Base-by-base conservation (phyloP, 2,113 vertebrate genomes). In the Engystomops pustulosus region DNA sequence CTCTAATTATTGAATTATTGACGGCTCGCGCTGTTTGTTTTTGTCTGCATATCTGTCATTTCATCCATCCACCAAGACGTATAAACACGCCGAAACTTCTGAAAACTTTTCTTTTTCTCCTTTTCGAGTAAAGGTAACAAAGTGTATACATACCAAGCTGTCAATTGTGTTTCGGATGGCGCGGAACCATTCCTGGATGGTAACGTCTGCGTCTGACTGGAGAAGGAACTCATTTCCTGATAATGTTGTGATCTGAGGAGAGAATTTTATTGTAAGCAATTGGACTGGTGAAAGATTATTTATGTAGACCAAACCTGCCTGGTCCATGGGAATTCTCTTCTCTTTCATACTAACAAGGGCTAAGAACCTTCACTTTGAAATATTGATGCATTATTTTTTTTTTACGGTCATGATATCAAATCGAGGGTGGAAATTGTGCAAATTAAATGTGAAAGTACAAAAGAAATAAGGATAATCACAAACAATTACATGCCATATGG, bases 111-210 rank as follows among this genome's bases (percentile, higher is more conserved):
- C 62, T n/a, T n/a, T n/a, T n/a, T n/a, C n/a, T n/a, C n/a, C n/a
- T n/a, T n/a, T n/a, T 20, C 25, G 18, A 38, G n/a, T n/a, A 84
- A 79, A 53, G 55, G 60, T 58, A 58, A 79, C 36, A 78, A 92
- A 92, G 88, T 92, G 91, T n/a, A 93, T 93, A 93, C 95, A 91
- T 92, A 96, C 95, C 93, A 94, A 91, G 93, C 92, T 94, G 90
- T 95, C 94, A 91, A 94, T 95, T 90, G 91, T 90, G 91, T 93
- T 95, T 94, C 92, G 95, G 92, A 96, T 95, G 89, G 94, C 94
- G 23, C 93, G 89, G 89, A 95, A 95, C 95, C 95, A 96, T 91
- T 96, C 95, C 87, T 91, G 91, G 91, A 95, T 93, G 86, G 95
- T 92, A 78, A 94, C 90, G 86, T 94, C 93, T 83, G 91, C 93